Base-by-base conservation (phyloP, 2,797 vertebrate species). In the Hyperoplus lanceolatus region DNA sequence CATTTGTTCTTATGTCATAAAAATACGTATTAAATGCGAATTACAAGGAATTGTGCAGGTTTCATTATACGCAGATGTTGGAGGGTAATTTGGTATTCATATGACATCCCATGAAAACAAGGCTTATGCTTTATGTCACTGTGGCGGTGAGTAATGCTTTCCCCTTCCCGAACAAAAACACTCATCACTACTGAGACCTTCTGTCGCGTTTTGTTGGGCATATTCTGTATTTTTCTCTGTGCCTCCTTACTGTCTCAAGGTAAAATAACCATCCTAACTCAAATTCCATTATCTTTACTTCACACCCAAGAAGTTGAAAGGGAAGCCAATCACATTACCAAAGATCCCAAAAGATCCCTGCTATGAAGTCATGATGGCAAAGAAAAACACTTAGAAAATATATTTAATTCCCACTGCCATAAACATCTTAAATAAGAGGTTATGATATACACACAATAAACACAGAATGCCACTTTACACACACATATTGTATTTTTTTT, bases 191-290 rank as follows among this genome's bases (percentile, higher is more conserved):
- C 77, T 50, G 3, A 57, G 59, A 77, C 53, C 61, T 10, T 64
- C 77, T 65, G 82, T 74, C 70, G 36, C 0, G 2, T 58, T 58
- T 41, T 13, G 61, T 77, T 73, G 59, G 29, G 4, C 53, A 46
- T 3, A 1, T 29, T 71, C 49, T n/a, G 46, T 55, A 29, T 29
- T 39, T 36, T 11, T 4, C 43, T 42, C 29, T 8, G 36, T 43
- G 15, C 45, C 1, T 15, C 43, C 39, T 45, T 0, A 5, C 2
- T 0, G 2, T 70, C 55, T 54, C 39, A 18, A 36, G 29, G 29
- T 29, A 29, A 29, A 29, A 29, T 29, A 29, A 29, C 29, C 29
- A 29, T 29, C 29, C 29, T 29, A 29, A 29, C 29, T 29, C 29
- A 29, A 29, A 29, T 29, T 29, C 29, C 29, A 29, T 29, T 3